These are phyloP conservation scores for Thaleichthys pacificus DNA, from an alignment of 2,797 vertebrate genomes.

Conservation along the genomic window DNA sequence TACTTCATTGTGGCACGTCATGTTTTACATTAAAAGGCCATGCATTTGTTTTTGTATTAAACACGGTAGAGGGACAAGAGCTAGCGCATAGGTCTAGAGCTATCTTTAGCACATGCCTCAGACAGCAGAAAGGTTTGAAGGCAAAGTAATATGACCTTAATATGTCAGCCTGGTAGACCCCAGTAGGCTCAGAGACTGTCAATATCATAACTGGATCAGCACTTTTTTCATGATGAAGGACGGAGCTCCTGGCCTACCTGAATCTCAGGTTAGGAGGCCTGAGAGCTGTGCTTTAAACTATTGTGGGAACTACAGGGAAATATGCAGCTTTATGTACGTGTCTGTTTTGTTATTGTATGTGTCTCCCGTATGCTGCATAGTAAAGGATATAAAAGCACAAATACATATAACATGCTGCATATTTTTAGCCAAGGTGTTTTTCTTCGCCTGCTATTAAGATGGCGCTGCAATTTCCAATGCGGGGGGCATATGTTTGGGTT, in stretches of 20 bases:
- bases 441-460: slow-evolving; percentile 33
- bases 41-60: slow-evolving; percentile 67
- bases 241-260: slow-evolving; percentile 25
- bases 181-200: slow-evolving; percentile 60
- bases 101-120: slow-evolving; percentile 63
- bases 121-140: slow-evolving; percentile 41
- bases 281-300: slow-evolving; percentile 36
- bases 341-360: slow-evolving; percentile 11
- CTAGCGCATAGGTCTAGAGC: slow-evolving; percentile 39
- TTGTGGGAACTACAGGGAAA: neutral
- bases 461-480: slow-evolving; percentile 18
- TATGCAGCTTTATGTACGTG: slow-evolving; percentile 11
- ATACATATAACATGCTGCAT: no score
- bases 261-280: slow-evolving; percentile 21
- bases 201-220: slow-evolving; percentile 70
- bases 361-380: slow-evolving; percentile 13
- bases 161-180: slow-evolving; percentile 66
- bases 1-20: slow-evolving; percentile 52
- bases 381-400: no score
- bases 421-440: no score
- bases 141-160: slow-evolving; percentile 74
- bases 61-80: slow-evolving; percentile 39
- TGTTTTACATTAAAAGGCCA: slow-evolving; percentile 71
- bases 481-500: slow-evolving; percentile 18
- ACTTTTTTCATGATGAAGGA: slow-evolving; percentile 51